phyloP scores from a whole-genome alignment of 2,888 invertebrate species.

The Melipona bicolor region DNA sequence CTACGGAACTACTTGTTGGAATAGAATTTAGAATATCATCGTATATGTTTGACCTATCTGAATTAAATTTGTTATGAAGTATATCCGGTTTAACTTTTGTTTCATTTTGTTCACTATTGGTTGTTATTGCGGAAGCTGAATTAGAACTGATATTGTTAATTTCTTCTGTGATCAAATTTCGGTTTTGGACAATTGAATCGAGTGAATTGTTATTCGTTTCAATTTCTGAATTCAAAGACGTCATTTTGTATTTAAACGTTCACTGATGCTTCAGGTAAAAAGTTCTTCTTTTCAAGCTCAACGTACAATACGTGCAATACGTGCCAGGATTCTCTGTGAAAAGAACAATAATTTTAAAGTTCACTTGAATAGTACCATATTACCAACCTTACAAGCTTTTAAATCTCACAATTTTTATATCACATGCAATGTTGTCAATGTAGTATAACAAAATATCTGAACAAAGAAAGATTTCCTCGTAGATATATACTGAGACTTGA shows the following conservation, averaged over 20 bases:
- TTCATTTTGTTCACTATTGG: conserved; percentile 12
- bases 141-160: conserved; percentile 4
- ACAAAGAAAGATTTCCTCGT: too few relatives aligned
- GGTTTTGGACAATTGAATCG: conserved; percentile 83
- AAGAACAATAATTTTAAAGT: conserved; percentile 40
- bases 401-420: not conserved
- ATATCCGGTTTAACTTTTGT: not conserved
- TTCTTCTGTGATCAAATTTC: conserved; percentile 30
- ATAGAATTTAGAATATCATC: not conserved
- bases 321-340: conserved; percentile 1
- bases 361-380: too few relatives aligned
- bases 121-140: conserved; percentile 23
- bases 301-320: conserved; percentile 14
- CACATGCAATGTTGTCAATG: too few relatives aligned
- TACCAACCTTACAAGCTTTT: not conserved
- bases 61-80: not conserved
- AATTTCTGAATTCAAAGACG: conserved; percentile 89
- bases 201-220: conserved; percentile 91
- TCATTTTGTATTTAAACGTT: conserved; percentile 71
- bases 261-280: conserved; percentile 15
- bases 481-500: too few relatives aligned
- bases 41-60: not conserved
- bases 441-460: too few relatives aligned
- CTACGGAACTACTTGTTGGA: conserved; percentile 2
- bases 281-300: not conserved